Conservation (phyloP, 1,140 invertebrate species). For the Drosophila chauvacae region DNA sequence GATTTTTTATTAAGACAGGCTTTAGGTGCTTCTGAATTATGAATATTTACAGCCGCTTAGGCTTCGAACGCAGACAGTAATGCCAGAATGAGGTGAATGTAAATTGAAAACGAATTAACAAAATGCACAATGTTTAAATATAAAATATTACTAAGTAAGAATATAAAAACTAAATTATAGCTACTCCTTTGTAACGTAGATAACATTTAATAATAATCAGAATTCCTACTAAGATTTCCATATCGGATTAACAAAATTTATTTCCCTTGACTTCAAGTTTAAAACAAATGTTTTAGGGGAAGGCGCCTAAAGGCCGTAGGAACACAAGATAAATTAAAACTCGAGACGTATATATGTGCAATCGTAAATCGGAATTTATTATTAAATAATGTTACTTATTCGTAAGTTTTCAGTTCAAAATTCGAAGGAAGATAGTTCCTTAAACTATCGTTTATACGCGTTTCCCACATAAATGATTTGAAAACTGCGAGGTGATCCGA, state of each 20-base stretch:
- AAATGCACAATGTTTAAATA: background rate
- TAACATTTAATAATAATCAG: background rate
- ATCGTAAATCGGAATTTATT: background rate
- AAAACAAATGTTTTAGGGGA: background rate
- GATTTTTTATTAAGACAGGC: slow-evolving; percentile 31
- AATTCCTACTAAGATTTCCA: background rate
- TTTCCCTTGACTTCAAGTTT: too few species aligned
- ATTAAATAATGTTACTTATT: background rate
- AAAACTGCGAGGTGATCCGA: background rate
- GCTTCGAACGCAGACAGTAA: background rate
- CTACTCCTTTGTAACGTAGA: too few species aligned
- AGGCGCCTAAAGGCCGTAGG: background rate
- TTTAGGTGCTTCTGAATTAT: slow-evolving; percentile 19
- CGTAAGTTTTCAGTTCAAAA: background rate
- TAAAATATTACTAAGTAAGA: background rate
- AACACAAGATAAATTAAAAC: background rate
- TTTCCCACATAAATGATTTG: slow-evolving; percentile 21
- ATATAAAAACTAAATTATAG: too few species aligned
- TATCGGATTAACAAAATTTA: background rate
- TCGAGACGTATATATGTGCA: background rate
- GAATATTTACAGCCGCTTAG: slow-evolving; percentile 25
- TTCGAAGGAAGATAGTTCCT: background rate
- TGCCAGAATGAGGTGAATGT: background rate
- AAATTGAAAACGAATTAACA: background rate
- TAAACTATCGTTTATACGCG: background rate